Percentiles rank a stretch among this genome's conserved stretches.
phyloP scores from a whole-genome alignment of 2,797 vertebrate species.

The Harpagifer antarcticus region DNA sequence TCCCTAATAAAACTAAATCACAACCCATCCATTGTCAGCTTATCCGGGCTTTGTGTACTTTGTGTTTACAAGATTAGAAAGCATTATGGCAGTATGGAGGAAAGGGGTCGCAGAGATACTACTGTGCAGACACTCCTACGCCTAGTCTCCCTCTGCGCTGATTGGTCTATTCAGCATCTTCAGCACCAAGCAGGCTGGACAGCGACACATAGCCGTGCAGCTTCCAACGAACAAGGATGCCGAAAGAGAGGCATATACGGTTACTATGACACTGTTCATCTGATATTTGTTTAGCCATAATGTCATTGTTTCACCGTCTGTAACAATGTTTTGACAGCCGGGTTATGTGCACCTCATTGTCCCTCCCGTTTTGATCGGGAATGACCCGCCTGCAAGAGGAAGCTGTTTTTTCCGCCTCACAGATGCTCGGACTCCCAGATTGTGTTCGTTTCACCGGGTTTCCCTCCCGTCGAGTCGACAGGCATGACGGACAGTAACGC shows the following conservation, averaged over 20 bases:
- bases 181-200: conserved; percentile 85
- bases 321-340: conserved; percentile 1
- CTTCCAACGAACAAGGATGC: conserved; percentile 51
- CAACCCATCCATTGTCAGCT: background rate
- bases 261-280: conserved; percentile 36
- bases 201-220: conserved; percentile 75
- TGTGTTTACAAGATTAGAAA: conserved; percentile 20
- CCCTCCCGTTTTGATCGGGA: conserved; percentile 19
- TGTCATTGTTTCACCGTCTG: background rate
- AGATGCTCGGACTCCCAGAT: conserved; percentile 50
- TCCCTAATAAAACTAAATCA: background rate
- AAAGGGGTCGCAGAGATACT: conserved; percentile 50
- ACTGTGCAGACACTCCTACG: conserved; percentile 69
- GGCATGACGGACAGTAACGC: conserved; percentile 62
- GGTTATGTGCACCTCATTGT: background rate
- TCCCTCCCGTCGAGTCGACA: conserved; percentile 49
- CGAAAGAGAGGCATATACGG: conserved; percentile 10
- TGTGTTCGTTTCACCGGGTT: conserved; percentile 34
- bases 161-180: conserved; percentile 78
- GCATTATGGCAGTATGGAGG: conserved; percentile 55
- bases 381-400: conserved; percentile 24
- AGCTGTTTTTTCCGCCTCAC: conserved; percentile 21
- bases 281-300: background rate
- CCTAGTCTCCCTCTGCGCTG: conserved; percentile 63
- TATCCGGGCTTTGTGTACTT: background rate